Conservation (phyloP, 2,797 vertebrate species). For the Dryobates pubescens region DNA sequence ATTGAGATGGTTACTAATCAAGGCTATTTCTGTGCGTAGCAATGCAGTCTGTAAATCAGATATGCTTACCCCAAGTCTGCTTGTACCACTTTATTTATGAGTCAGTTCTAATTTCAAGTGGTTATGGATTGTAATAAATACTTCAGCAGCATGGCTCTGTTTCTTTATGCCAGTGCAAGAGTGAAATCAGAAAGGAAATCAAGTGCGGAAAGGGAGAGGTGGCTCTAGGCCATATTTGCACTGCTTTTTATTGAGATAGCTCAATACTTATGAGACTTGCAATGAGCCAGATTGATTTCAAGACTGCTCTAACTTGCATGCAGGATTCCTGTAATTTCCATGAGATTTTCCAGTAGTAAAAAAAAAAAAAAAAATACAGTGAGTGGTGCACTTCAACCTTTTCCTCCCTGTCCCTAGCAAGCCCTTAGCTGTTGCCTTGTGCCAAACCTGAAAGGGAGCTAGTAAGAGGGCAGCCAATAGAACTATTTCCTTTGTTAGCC, state of each 20-base stretch:
- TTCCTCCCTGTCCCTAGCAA: background rate
- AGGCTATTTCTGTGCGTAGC: background rate
- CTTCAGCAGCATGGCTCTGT: background rate
- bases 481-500: background rate
- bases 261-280: background rate
- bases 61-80: background rate
- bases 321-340: background rate
- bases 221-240: background rate
- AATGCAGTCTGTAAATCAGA: constrained; percentile 21
- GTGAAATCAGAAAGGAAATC: background rate
- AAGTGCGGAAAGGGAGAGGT: background rate
- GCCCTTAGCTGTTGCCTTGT: background rate
- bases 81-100: constrained; percentile 7
- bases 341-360: background rate
- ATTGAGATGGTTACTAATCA: constrained; percentile 1
- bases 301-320: background rate
- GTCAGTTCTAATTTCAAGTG: background rate
- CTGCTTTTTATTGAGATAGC: background rate
- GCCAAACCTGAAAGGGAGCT: background rate
- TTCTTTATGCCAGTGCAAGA: background rate
- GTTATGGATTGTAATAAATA: background rate
- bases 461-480: background rate
- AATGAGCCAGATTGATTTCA: background rate
- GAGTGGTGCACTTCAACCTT: background rate
- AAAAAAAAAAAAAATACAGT: background rate